Conservation (phyloP, 2,113 vertebrate species). For the Probosciger aterrimus region DNA sequence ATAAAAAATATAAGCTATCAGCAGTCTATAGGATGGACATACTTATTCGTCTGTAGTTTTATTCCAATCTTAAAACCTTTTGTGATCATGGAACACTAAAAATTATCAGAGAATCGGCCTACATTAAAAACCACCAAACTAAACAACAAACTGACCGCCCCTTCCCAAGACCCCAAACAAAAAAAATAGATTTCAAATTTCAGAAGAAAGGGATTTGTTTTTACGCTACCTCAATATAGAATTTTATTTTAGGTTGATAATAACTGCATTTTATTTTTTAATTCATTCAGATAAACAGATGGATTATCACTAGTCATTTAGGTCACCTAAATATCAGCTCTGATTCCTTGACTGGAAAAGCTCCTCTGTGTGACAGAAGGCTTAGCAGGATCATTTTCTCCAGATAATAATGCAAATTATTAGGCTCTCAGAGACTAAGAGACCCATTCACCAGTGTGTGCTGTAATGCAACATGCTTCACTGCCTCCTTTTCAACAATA, state of each 20-base stretch:
- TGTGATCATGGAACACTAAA: not conserved
- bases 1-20: not conserved
- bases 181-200: not conserved
- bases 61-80: not conserved
- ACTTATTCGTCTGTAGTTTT: not conserved
- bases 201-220: not conserved
- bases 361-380: constrained; percentile 3
- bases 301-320: constrained; percentile 29
- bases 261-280: not conserved
- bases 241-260: not conserved
- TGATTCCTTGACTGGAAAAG: not conserved
- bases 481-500: not conserved
- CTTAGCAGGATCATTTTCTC: not conserved
- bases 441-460: not conserved
- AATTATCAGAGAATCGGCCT: not conserved
- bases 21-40: accelerated
- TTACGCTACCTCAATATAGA: not conserved
- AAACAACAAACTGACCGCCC: not conserved
- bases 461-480: not conserved
- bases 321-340: constrained; percentile 41
- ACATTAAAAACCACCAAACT: not conserved
- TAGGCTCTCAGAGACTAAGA: not conserved
- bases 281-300: not conserved
- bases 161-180: not conserved
- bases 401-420: not conserved